phyloP scores from a whole-genome alignment of 2,888 invertebrate species.

The Pseudoips prasinana region DNA sequence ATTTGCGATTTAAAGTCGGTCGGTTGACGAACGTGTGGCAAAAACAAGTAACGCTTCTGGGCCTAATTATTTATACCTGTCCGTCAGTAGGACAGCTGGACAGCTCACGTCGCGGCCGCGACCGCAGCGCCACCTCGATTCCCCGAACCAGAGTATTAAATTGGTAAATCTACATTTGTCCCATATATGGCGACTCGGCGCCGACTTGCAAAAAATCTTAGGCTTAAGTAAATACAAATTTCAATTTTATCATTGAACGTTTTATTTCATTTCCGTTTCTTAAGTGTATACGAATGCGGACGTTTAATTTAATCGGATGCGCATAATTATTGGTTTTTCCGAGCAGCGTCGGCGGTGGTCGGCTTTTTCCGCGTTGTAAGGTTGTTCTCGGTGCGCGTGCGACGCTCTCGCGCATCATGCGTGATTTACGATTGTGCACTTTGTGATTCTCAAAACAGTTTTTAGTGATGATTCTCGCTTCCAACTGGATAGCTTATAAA shows the following conservation, averaged over 20 bases:
- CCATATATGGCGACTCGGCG: slow-evolving; percentile 66
- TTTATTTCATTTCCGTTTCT: slow-evolving; percentile 70
- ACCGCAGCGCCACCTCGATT: slow-evolving; percentile 54
- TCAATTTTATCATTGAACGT: slow-evolving; percentile 74
- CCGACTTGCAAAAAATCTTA: slow-evolving; percentile 60
- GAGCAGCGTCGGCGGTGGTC: slow-evolving; percentile 64
- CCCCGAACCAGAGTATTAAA: slow-evolving; percentile 63
- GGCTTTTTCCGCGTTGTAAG: slow-evolving; percentile 70
- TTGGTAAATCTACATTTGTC: slow-evolving; percentile 68
- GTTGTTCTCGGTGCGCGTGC: slow-evolving; percentile 61
- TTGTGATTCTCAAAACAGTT: slow-evolving; percentile 65
- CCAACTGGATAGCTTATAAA: slow-evolving; percentile 65
- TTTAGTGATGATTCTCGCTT: slow-evolving; percentile 65
- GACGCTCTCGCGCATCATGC: slow-evolving; percentile 38
- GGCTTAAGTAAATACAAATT: slow-evolving; percentile 76
- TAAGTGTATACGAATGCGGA: slow-evolving; percentile 55
- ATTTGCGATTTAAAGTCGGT: slow-evolving; percentile 37
- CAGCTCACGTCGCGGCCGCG: slow-evolving; percentile 31
- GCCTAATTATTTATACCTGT: slow-evolving; percentile 52
- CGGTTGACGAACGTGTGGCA: slow-evolving; percentile 28
- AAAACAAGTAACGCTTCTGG: slow-evolving; percentile 45
- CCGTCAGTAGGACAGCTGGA: slow-evolving; percentile 46
- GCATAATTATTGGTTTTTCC: slow-evolving; percentile 76
- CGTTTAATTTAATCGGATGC: slow-evolving; percentile 70
- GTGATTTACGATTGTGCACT: slow-evolving; percentile 70